Base-by-base conservation (phyloP, 2,888 invertebrate genomes). In the Hirtodrosophila trivittata region DNA sequence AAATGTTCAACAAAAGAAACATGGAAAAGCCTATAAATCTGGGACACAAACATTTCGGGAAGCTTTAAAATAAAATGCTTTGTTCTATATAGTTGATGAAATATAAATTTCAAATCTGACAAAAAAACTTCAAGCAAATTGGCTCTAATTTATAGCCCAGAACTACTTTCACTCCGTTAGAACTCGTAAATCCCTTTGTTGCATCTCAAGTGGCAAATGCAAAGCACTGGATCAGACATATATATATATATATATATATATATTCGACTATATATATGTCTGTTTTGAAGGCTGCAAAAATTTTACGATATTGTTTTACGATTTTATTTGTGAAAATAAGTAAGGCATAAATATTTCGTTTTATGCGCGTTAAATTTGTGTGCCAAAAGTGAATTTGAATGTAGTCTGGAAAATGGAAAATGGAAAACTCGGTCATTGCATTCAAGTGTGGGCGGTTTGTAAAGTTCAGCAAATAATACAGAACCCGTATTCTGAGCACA, bases 11-110 rank as follows among this genome's bases (percentile, higher is more conserved):
- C 18, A 21, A 39, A 51, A 12, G 18, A 49, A 54, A 30, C 38
- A 51, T 42, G 45, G 59, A 46, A 41, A 43, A 57, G 41, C 26
- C 28, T 33, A 46, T 21, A 73, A 55, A 63, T 59, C 62, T 75
- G 62, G 59, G 73, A 75, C 76, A 75, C 66, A 74, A 66, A 59
- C 62, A 52, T 47, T 18, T 35, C 42, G 33, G 47, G 26, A 55
- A 54, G 35, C 33, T 39, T 45, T 21, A 21, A 21, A 21, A 21
- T 21, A 21, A n/a, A n/a, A n/a, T n/a, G n/a, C n/a, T n/a, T n/a
- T n/a, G n/a, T n/a, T n/a, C n/a, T n/a, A n/a, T n/a, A n/a, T n/a
- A n/a, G n/a, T n/a, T n/a, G n/a, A n/a, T n/a, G n/a, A n/a, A n/a
- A n/a, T n/a, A n/a, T n/a, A n/a, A n/a, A n/a, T n/a, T n/a, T n/a